phyloP scores from a whole-genome alignment of 1,140 invertebrate species.

The Anthonomus grandis region DNA sequence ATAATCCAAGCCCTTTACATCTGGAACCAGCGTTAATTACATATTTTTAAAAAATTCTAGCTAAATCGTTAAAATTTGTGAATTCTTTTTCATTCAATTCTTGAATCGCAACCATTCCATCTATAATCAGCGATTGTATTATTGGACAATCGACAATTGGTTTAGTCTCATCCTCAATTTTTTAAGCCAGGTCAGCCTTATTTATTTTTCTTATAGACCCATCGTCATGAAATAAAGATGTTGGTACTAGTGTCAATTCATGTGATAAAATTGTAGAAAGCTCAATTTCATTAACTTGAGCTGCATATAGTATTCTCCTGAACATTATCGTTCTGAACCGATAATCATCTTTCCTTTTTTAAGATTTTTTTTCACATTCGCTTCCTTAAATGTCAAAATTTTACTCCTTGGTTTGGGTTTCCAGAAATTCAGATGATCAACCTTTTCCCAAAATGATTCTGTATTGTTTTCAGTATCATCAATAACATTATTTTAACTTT shows the following conservation, averaged over 20 bases:
- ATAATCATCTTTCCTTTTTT: constrained; percentile 9
- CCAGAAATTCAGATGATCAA: no score
- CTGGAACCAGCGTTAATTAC: constrained; percentile 14
- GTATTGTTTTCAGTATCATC: no score
- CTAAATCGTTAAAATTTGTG: constrained; percentile 13
- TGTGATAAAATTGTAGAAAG: constrained; percentile 3
- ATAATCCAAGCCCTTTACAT: constrained; percentile 5
- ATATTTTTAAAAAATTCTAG: constrained; percentile 10
- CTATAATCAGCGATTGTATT: constrained; percentile 11
- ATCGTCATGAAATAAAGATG: constrained; percentile 6
- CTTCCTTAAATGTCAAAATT: constrained; percentile 5
- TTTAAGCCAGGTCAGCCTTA: no score
- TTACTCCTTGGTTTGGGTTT: neutral
- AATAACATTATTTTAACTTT: constrained; percentile 4
- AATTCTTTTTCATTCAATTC: constrained; percentile 14
- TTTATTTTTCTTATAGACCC: neutral
- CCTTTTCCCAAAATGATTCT: no score
- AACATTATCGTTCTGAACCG: constrained; percentile 19
- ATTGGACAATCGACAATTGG: no score
- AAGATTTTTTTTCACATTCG: neutral
- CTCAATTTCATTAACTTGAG: constrained; percentile 4
- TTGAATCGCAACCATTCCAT: constrained; percentile 13
- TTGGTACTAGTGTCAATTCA: constrained; percentile 10
- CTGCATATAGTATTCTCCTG: constrained; percentile 16
- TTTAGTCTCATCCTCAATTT: no score